Evolutionary conservation across 1,140 invertebrate genomes (phyloP).

Genomic region (Acromyrmex charruanus): DNA sequence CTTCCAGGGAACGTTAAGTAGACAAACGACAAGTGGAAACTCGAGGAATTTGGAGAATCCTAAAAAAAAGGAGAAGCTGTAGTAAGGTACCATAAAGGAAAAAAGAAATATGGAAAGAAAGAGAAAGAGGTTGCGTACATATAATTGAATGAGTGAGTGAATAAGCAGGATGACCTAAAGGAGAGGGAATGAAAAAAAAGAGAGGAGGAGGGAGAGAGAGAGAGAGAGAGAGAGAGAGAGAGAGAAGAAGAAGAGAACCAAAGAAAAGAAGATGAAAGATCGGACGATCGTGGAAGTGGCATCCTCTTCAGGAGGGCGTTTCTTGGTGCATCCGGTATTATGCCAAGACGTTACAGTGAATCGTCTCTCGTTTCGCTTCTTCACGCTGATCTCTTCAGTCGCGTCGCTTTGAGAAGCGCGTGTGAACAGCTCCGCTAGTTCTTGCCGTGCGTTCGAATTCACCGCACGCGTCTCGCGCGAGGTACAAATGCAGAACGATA

Average conservation of each 20-base stretch:
- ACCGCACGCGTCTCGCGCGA: not conserved
- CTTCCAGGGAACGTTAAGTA: not conserved
- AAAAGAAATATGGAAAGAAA: not conserved
- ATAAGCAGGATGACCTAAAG: not conserved
- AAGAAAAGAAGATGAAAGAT: not conserved
- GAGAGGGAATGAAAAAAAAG: too few relatives aligned
- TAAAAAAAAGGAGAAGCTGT: not conserved
- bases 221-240: too few relatives aligned
- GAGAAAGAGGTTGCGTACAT: not conserved
- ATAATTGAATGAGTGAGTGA: constrained; percentile 8
- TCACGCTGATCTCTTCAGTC: not conserved
- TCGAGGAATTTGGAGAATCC: constrained; percentile 5
- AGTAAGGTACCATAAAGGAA: not conserved
- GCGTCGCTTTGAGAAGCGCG: not conserved
- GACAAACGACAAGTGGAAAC: not conserved
- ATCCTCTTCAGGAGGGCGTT: not conserved
- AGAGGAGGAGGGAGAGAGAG: too few relatives aligned
- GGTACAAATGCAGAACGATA: not conserved
- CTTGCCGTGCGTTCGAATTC: constrained; percentile 47
- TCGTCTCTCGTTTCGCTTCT: not conserved
- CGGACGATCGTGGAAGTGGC: constrained; percentile 20
- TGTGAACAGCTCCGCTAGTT: constrained; percentile 20
- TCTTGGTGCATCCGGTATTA: constrained; percentile 10
- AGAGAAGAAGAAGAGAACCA: not conserved
- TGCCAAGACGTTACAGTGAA: not conserved